Evolutionary conservation across 1,140 invertebrate species (phyloP).

Genomic region (Archivesica marissinica): DNA sequence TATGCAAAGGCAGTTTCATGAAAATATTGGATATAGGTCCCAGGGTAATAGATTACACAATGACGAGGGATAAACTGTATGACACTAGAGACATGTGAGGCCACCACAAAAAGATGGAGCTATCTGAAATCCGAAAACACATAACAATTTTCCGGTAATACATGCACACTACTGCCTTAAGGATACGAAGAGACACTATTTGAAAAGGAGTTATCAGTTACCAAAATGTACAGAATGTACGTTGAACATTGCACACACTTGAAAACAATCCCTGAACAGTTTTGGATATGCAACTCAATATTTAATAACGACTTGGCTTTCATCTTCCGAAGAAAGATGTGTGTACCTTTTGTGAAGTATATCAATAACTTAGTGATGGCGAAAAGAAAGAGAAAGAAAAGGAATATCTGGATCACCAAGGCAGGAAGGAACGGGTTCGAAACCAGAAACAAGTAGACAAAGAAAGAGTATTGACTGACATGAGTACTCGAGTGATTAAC

Average conservation of each 20-base stretch:
- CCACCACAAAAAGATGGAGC: neutral
- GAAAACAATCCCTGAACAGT: neutral
- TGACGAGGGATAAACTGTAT: neutral
- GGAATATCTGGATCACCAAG: neutral
- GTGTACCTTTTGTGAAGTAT: neutral
- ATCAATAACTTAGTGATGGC: neutral
- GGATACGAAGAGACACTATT: slow-evolving; percentile 25
- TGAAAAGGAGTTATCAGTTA: neutral
- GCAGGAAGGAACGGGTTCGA: neutral
- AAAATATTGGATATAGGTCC: neutral
- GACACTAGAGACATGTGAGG: neutral
- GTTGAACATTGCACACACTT: neutral
- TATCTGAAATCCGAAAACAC: neutral
- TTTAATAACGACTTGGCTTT: neutral
- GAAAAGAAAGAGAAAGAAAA: neutral
- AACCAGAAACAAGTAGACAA: neutral
- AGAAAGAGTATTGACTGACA: neutral
- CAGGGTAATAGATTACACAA: neutral
- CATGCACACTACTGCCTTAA: slow-evolving; percentile 29
- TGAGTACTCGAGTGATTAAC: neutral
- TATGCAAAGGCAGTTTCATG: neutral
- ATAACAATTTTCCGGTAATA: slow-evolving; percentile 11
- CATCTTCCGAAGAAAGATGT: neutral
- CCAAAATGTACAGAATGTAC: slow-evolving; percentile 35
- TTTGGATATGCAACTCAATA: neutral